Conservation (phyloP, 2,797 vertebrate genomes). For the Remorina albescens region DNA sequence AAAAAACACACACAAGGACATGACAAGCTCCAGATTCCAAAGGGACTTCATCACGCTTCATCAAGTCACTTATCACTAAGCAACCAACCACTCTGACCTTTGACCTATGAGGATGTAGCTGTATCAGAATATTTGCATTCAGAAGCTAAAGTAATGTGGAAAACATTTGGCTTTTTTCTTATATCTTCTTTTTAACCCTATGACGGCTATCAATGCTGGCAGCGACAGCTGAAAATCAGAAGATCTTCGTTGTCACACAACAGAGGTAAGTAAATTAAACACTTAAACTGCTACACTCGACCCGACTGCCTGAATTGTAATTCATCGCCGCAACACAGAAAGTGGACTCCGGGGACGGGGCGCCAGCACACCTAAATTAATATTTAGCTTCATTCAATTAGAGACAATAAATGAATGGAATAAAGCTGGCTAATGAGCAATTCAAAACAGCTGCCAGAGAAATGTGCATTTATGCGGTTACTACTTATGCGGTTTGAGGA, state of each 20-base stretch:
- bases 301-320: not conserved
- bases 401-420: conserved; percentile 6
- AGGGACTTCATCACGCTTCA: no score
- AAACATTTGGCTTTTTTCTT: no score
- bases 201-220: no score
- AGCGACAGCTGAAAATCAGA: no score
- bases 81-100: not conserved
- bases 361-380: not conserved
- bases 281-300: no score
- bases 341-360: not conserved
- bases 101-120: not conserved
- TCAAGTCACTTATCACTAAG: not conserved
- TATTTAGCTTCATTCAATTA: conserved; percentile 26
- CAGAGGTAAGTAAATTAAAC: not conserved
- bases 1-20: not conserved
- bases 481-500: not conserved
- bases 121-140: not conserved
- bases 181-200: no score
- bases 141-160: no score
- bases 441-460: conserved; percentile 20
- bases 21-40: no score
- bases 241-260: no score
- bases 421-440: not conserved
- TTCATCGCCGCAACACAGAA: not conserved
- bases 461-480: not conserved